Evolutionary conservation across 1,140 invertebrate species (phyloP), one percentile per base, ranked within the genome.

Genomic region (Atta colombica): DNA sequence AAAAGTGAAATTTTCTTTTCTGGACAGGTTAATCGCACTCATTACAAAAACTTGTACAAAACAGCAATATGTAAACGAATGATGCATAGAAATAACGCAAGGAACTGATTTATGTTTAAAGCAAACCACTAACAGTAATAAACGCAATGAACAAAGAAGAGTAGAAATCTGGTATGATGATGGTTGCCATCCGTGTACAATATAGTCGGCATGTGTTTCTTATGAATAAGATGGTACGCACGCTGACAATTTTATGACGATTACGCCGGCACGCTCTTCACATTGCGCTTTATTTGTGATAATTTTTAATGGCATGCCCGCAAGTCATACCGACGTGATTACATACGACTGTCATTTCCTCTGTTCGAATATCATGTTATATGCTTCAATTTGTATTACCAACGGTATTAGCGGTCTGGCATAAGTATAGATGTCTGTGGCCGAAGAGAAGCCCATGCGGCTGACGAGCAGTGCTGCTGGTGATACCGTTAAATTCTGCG

Each of bases 401-500:
- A 74, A 71, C 69, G 55, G 80, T 61, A 84, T 74, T 75, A 84
- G 39, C 80, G 80, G 68, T 61, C 39, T 49, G 8, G 16, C 69
- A n/a, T 84, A 75, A 84, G 80, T 84, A 51, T 61, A 84, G 69
- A 84, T 75, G 55, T 84, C 55, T 75, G 78, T 58, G 78, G 78
- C 78, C 25, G 66, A 58, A 68, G 77, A 81, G 78, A 60, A 71
- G 21, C 51, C 21, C 51, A 45, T 69, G 45, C 39, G 55, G 55
- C 68, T 82, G 53, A 69, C 39, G 68, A 74, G 80, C 35, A 60
- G 39, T 39, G 80, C 80, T 68, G 53, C 69, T 61, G 69, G 49
- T 75, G 69, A 63, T 84, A 84, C 80, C 69, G 80, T 84, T 84
- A 58, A 63, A 63, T 84, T 74, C 80, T 84, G 80, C 55, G 80